These are phyloP conservation scores for Caiman crocodilus DNA, from an alignment of 2,797 vertebrate genomes.

Conservation along the genomic window DNA sequence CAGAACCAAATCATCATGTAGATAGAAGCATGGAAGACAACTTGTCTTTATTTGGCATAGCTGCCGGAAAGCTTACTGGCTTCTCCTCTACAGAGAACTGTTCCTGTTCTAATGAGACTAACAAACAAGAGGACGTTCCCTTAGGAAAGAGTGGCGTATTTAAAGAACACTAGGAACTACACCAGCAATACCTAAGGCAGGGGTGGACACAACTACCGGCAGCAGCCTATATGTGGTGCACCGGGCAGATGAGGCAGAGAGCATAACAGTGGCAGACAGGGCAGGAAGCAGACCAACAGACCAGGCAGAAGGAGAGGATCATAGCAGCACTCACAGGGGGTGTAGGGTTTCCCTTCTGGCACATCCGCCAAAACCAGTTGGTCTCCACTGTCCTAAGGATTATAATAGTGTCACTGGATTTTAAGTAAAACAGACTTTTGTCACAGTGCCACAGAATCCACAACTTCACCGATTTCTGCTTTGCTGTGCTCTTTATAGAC, in stretches of 20 bases:
- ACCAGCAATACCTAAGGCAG: background rate
- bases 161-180: background rate
- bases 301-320: no score
- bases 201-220: no score
- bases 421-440: background rate
- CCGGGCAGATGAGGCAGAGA: no score
- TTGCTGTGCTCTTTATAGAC: background rate
- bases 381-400: no score
- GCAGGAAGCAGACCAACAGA: no score
- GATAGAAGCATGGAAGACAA: background rate
- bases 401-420: background rate
- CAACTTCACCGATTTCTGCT: background rate
- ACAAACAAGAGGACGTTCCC: background rate
- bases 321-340: no score
- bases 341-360: no score
- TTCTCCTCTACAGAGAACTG: background rate
- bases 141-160: background rate
- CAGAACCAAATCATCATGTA: background rate
- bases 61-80: background rate
- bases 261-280: no score
- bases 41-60: rapidly evolving
- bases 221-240: no score
- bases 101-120: background rate
- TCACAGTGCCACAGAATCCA: background rate
- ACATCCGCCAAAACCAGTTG: no score